Conservation (phyloP, 2,113 vertebrate genomes). For the Cranoglanis bouderius region DNA sequence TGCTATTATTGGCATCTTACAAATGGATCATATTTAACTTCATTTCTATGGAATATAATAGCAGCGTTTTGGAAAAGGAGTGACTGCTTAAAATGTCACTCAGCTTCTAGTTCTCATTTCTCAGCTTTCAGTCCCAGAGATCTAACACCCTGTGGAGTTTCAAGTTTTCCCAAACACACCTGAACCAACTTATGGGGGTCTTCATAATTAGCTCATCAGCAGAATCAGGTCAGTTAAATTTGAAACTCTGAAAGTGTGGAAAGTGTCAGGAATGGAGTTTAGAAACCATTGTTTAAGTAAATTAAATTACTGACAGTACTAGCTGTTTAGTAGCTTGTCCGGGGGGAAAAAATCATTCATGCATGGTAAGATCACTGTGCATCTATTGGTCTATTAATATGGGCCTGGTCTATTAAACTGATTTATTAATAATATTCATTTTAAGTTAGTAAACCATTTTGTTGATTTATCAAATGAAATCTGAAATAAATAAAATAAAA, state of each 20-base stretch:
- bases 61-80: neutral
- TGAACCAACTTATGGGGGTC: neutral
- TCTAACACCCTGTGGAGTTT: neutral
- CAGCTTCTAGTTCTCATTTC: neutral
- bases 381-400: neutral
- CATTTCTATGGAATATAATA: neutral
- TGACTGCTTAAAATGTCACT: neutral
- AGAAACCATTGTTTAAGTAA: neutral
- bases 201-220: neutral
- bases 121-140: neutral
- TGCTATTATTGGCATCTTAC: neutral
- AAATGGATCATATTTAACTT: neutral
- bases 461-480: neutral
- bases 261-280: neutral
- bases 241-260: neutral
- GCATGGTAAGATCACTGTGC: neutral
- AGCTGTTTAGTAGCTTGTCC: neutral
- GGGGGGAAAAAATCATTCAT: neutral
- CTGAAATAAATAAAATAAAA: neutral
- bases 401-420: neutral
- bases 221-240: neutral
- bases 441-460: neutral
- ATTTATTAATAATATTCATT: neutral
- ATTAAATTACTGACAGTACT: neutral
- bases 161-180: neutral